phyloP scores from a whole-genome alignment of 2,888 invertebrate genomes.

The Hermodice carunculata region DNA sequence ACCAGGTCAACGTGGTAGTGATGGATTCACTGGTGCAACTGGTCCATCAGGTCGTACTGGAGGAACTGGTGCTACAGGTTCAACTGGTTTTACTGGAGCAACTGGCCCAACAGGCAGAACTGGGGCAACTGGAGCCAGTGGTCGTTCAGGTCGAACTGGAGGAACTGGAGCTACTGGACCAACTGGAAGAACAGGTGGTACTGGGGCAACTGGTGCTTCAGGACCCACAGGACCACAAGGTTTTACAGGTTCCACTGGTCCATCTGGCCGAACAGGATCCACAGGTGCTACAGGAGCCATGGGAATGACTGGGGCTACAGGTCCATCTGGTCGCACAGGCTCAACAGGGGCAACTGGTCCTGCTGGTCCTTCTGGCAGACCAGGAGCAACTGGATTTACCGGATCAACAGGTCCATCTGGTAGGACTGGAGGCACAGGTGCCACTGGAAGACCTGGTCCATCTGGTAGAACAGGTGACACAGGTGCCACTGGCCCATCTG shows the following conservation, averaged over 20 bases:
- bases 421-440: neutral
- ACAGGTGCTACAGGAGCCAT: neutral
- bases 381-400: neutral
- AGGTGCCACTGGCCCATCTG: constrained; percentile 15
- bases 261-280: neutral
- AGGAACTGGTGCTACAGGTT: neutral
- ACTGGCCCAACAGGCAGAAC: neutral
- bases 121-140: neutral
- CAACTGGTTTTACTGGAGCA: neutral
- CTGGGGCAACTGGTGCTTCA: neutral
- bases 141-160: neutral
- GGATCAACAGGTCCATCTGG: neutral
- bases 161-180: neutral
- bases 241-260: constrained; percentile 20
- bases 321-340: neutral
- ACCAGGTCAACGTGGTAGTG: neutral
- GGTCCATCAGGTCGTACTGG: neutral
- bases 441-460: constrained; percentile 21
- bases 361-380: neutral
- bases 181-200: neutral
- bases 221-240: neutral
- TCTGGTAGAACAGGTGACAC: constrained; percentile 28
- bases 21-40: neutral
- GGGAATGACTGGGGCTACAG: neutral
- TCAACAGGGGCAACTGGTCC: constrained; percentile 11